Evolutionary conservation across 2,888 invertebrate species (phyloP).

Genomic region (Rhagonycha fulva): DNA sequence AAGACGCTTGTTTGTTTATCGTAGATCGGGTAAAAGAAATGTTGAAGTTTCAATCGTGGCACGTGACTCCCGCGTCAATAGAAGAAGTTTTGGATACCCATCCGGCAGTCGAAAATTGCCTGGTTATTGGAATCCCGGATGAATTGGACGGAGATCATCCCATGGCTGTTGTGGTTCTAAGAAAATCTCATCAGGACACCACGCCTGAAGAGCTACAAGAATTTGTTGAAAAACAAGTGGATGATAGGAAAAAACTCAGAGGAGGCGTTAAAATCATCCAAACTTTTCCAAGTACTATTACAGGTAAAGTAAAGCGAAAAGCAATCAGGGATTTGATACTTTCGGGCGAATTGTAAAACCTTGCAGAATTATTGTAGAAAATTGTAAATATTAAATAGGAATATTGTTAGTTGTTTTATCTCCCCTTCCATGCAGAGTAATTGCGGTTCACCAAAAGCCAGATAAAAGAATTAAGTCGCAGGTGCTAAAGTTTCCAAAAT

Average conservation of each 20-base stretch:
- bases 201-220: not conserved
- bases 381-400: not conserved
- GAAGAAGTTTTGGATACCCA: conserved; percentile 44
- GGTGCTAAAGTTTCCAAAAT: no score
- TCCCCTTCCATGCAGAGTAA: not conserved
- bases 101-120: conserved; percentile 42
- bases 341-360: not conserved
- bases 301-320: not conserved
- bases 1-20: conserved; percentile 55
- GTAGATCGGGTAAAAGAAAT: conserved; percentile 59
- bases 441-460: no score
- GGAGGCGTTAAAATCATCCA: not conserved
- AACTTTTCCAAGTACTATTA: not conserved
- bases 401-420: not conserved
- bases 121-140: conserved; percentile 46
- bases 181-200: conserved; percentile 17
- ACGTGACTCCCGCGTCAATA: conserved; percentile 52
- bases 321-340: not conserved
- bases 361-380: not conserved
- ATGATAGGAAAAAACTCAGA: not conserved
- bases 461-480: no score
- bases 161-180: conserved; percentile 40
- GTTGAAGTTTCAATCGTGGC: conserved; percentile 58
- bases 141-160: conserved; percentile 48
- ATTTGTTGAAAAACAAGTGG: not conserved